phyloP scores from a whole-genome alignment of 2,888 invertebrate genomes.

The Saturnia japonica region DNA sequence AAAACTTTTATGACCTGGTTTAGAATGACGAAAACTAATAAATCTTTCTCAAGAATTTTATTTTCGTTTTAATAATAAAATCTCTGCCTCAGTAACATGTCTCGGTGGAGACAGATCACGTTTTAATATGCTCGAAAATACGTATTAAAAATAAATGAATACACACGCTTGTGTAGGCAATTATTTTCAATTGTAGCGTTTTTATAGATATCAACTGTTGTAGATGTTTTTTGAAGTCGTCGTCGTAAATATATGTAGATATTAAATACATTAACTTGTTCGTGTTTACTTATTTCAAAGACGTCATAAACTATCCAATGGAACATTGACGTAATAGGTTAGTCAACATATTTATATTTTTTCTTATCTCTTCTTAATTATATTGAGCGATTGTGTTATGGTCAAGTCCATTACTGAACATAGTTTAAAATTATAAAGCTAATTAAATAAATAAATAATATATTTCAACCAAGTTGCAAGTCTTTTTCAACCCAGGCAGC shows the following conservation, averaged over 20 bases:
- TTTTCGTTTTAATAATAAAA: neutral
- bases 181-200: neutral
- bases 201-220: neutral
- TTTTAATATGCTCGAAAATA: neutral
- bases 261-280: too few species aligned
- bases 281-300: neutral
- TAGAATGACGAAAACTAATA: neutral
- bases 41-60: neutral
- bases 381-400: neutral
- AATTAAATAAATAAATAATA: too few species aligned
- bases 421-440: neutral
- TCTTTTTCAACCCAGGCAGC: too few species aligned
- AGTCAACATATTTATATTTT: neutral
- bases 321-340: neutral
- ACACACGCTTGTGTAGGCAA: neutral
- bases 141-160: neutral
- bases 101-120: neutral
- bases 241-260: too few species aligned
- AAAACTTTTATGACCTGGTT: neutral
- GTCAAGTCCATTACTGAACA: neutral
- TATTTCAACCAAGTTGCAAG: too few species aligned
- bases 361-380: neutral
- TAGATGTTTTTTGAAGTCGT: too few species aligned
- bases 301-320: neutral
- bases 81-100: neutral